Evolutionary conservation across 35 echinoderm and acorn worm genomes (phyloP).

Genomic region (Apostichopus californicus): DNA sequence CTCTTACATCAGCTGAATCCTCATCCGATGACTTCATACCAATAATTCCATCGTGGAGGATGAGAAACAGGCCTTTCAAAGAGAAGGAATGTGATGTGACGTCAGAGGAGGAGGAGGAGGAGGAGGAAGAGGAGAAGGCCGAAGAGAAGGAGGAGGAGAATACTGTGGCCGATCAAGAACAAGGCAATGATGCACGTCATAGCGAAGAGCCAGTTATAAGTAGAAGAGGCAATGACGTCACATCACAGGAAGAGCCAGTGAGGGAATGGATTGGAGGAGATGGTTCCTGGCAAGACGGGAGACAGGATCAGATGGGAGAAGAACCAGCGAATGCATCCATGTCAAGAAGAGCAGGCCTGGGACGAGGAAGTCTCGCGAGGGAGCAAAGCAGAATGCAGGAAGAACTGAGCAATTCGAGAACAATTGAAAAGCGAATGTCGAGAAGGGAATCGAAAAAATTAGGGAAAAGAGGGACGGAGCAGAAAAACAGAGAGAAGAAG

Average conservation of each 20-base stretch:
- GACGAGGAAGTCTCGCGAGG: neutral
- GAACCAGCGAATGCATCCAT: neutral
- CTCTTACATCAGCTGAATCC: neutral
- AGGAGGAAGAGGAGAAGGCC: no score
- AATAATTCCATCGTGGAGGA: neutral
- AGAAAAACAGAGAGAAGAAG: neutral
- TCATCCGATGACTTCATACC: neutral
- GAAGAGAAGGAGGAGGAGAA: neutral
- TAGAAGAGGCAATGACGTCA: neutral
- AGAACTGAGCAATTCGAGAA: neutral
- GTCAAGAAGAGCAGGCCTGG: neutral
- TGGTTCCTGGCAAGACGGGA: neutral
- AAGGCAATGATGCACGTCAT: neutral
- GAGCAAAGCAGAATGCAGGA: neutral
- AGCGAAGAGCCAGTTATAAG: neutral
- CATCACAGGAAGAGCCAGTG: neutral
- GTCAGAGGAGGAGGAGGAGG: no score
- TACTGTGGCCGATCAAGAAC: neutral
- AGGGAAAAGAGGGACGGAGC: neutral
- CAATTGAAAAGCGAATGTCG: neutral
- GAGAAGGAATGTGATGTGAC: neutral
- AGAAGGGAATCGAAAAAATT: neutral
- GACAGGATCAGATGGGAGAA: neutral
- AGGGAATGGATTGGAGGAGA: neutral
- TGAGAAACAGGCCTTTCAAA: neutral